Conservation (phyloP, 30 jellyfish, hydroid and myxozoan genomes). For the Catostylus mosaicus region DNA sequence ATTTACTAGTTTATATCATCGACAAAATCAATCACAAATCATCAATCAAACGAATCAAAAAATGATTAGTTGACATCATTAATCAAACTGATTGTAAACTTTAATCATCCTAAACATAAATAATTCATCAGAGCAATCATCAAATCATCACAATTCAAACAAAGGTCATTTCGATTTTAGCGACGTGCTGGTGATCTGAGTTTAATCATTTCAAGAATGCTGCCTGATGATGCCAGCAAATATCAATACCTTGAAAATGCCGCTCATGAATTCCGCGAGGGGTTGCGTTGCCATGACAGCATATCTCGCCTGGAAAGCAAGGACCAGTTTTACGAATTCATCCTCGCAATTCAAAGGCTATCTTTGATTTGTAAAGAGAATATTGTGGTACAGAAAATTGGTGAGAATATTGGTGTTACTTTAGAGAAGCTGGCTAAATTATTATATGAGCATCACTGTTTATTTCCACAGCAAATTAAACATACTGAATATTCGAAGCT, state of each 20-base stretch:
- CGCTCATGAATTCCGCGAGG: slow-evolving; percentile 62
- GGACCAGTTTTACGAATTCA: slow-evolving; percentile 58
- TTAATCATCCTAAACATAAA: neutral
- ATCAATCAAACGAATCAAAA: too few species aligned
- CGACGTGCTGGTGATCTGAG: slow-evolving; percentile 69
- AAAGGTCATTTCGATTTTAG: slow-evolving; percentile 1
- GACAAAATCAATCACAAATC: too few species aligned
- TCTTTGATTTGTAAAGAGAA: slow-evolving; percentile 34
- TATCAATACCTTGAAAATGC: slow-evolving; percentile 49
- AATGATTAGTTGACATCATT: too few species aligned
- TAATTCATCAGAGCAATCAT: neutral
- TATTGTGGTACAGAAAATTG: slow-evolving; percentile 32
- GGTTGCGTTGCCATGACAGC: slow-evolving; percentile 69
- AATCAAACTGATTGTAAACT: neutral
- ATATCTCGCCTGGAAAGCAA: slow-evolving; percentile 63
- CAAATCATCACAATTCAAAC: neutral
- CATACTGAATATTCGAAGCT: slow-evolving; percentile 45
- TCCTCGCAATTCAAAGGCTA: slow-evolving; percentile 41
- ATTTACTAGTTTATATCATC: too few species aligned
- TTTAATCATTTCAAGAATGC: slow-evolving; percentile 15
- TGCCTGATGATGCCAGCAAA: slow-evolving; percentile 17
- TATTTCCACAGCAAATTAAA: slow-evolving; percentile 47
- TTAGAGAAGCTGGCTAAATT: slow-evolving; percentile 42
- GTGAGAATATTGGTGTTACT: slow-evolving; percentile 27
- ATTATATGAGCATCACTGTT: slow-evolving; percentile 51